A percentile compares a stretch with the other conserved stretches of the same genome.
These are phyloP conservation scores for Kryptopterus vitreolus DNA, from an alignment of 2,797 vertebrate genomes.

Conservation along the genomic window DNA sequence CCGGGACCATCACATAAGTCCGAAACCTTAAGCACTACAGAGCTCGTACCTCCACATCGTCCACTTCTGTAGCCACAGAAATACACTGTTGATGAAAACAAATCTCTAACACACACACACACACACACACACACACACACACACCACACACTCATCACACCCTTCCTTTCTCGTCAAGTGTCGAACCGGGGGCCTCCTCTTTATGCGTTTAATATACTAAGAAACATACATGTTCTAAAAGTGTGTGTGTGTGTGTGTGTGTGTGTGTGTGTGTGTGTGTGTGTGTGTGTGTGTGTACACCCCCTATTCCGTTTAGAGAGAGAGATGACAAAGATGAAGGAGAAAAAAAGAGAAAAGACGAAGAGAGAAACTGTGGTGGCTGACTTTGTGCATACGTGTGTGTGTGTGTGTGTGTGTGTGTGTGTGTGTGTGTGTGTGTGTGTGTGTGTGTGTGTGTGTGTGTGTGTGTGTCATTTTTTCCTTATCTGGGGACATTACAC, in stretches of 20 bases:
- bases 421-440: neutral
- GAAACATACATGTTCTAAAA: neutral
- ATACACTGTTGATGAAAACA: slow-evolving; percentile 6
- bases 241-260: neutral
- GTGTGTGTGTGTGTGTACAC: neutral
- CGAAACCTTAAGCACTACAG: too few species aligned
- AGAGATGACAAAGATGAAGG: too few species aligned
- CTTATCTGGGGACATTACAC: slow-evolving; percentile 43
- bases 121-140: neutral
- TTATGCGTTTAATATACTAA: neutral
- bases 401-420: neutral
- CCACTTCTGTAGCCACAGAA: neutral
- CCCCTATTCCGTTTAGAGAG: too few species aligned
- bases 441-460: neutral
- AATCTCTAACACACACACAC: slow-evolving; percentile 29
- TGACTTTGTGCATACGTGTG: neutral
- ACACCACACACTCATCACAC: slow-evolving; percentile 22
- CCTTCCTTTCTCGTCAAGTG: slow-evolving; percentile 62
- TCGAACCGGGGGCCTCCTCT: slow-evolving; percentile 16
- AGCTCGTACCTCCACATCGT: neutral
- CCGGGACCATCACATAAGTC: too few species aligned
- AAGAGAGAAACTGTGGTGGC: too few species aligned
- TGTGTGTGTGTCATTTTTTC: slow-evolving; percentile 4
- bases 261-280: neutral
- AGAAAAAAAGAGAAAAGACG: too few species aligned